phyloP scores from a whole-genome alignment of 2,797 vertebrate species.

The Microcaecilia unicolor region DNA sequence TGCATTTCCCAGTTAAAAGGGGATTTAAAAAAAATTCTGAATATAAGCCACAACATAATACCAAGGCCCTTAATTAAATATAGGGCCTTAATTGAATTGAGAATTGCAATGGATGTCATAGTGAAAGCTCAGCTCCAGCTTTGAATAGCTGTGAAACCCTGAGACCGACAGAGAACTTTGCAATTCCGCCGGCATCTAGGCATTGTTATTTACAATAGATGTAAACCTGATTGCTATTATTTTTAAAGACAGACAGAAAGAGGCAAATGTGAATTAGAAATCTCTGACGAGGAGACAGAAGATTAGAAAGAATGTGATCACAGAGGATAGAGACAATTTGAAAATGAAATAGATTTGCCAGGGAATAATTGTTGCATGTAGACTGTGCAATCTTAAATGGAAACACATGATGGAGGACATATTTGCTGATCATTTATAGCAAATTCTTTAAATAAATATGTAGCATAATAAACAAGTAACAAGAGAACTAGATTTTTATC shows the following conservation, averaged over 20 bases:
- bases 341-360: constrained; percentile 54
- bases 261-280: constrained; percentile 64
- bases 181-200: constrained; percentile 50
- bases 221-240: constrained; percentile 71
- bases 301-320: constrained; percentile 60
- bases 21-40: constrained; percentile 65
- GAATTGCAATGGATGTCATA: constrained; percentile 68
- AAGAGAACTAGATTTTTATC: too few species aligned
- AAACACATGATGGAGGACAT: too few species aligned
- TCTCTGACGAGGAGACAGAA: constrained; percentile 42
- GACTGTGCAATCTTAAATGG: too few species aligned
- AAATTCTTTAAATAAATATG: too few species aligned
- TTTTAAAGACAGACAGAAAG: constrained; percentile 67
- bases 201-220: constrained; percentile 72
- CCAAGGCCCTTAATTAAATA: constrained; percentile 65
- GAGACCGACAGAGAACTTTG: constrained; percentile 62
- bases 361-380: constrained; percentile 37
- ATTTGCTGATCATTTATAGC: too few species aligned
- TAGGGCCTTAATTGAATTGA: constrained; percentile 59
- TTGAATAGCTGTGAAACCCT: constrained; percentile 54
- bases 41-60: constrained; percentile 66
- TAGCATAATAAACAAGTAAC: too few species aligned
- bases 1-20: constrained; percentile 52
- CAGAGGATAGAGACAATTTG: constrained; percentile 39
- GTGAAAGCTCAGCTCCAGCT: constrained; percentile 54